Conservation (phyloP, 1,140 invertebrate genomes). For the Oscheius sp. region DNA sequence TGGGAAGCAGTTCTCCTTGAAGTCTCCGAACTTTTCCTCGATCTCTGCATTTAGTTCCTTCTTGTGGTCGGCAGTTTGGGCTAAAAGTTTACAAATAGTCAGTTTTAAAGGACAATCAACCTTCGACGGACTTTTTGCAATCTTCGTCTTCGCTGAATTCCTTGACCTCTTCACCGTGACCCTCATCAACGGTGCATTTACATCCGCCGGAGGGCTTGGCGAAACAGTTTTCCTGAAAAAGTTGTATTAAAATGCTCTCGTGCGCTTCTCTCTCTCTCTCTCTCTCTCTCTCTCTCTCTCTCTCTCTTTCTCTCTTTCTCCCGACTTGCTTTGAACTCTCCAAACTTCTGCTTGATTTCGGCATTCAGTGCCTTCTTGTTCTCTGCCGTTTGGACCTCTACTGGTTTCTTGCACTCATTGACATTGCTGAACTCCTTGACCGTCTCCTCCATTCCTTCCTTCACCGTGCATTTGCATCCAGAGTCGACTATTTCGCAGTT, state of each 20-base stretch:
- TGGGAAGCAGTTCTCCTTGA: constrained; percentile 49
- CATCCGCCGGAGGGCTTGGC: constrained; percentile 41
- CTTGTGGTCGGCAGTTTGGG: constrained; percentile 33
- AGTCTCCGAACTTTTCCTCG: constrained; percentile 41
- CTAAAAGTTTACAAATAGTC: background rate
- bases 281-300: too few species aligned
- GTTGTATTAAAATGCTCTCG: background rate
- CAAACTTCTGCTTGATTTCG: constrained; percentile 40
- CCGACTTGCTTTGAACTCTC: constrained; percentile 32
- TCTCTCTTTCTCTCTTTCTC: too few species aligned
- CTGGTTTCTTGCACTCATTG: constrained; percentile 33
- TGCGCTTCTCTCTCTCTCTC: background rate
- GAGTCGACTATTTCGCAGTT: constrained; percentile 13
- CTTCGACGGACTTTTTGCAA: constrained; percentile 32
- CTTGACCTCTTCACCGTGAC: constrained; percentile 28
- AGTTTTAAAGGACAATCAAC: constrained; percentile 9
- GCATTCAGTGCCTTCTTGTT: constrained; percentile 39
- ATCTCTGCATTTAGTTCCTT: constrained; percentile 40
- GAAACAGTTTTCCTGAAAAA: constrained; percentile 39
- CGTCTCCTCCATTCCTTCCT: constrained; percentile 27
- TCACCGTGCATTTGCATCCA: constrained; percentile 32
- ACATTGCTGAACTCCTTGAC: constrained; percentile 16
- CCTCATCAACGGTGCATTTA: constrained; percentile 37
- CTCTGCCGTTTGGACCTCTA: constrained; percentile 33
- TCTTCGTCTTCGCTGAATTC: constrained; percentile 28